These are phyloP conservation scores for Talpa occidentalis DNA, from an alignment of 2,113 vertebrate genomes.

Conservation along the genomic window DNA sequence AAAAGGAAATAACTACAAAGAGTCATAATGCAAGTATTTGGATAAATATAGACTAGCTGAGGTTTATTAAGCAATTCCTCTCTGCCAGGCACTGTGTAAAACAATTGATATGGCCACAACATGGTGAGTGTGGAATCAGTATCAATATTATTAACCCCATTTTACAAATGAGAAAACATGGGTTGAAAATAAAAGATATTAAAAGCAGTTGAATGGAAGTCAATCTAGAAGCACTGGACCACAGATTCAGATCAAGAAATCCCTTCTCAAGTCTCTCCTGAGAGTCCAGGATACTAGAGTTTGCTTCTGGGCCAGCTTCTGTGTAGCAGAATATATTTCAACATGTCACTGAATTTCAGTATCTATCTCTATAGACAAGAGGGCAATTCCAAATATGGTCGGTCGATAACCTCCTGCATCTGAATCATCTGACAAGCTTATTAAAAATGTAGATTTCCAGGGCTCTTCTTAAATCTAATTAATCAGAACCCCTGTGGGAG, in stretches of 20 bases:
- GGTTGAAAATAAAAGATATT: background rate
- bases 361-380: background rate
- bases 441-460: conserved; percentile 14
- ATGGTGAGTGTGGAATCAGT: background rate
- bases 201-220: background rate
- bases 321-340: background rate
- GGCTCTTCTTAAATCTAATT: conserved; percentile 44
- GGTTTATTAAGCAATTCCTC: conserved; percentile 19
- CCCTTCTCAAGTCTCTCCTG: background rate
- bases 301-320: background rate
- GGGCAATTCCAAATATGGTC: background rate
- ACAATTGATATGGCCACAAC: background rate
- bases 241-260: background rate
- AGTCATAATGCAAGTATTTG: background rate
- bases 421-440: background rate
- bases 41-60: background rate
- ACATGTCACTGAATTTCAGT: background rate
- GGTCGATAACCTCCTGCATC: background rate
- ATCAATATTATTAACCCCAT: background rate
- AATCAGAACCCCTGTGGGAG: conserved; percentile 6
- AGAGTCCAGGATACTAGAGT: background rate
- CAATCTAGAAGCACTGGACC: background rate
- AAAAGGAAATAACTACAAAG: background rate
- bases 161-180: conserved; percentile 20
- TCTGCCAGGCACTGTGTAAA: background rate